Evolutionary conservation across 2,797 vertebrate species (phyloP), one percentile per base, ranked within the genome.

Genomic region (Eremophila alpestris): DNA sequence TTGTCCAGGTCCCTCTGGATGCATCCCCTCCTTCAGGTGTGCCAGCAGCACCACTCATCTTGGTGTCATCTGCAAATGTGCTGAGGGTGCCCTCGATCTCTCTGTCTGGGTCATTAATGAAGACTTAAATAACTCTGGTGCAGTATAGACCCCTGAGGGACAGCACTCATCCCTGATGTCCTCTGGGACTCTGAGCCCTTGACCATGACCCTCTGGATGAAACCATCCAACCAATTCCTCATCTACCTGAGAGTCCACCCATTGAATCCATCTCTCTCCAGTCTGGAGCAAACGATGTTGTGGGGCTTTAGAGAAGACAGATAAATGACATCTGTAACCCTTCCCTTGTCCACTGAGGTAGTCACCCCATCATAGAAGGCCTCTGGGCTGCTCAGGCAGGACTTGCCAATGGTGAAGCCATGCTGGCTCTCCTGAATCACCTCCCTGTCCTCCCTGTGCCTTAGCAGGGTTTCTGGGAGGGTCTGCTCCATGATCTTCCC

Each of bases 1-100:
- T 29, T 55, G 11, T 34, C 32, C 32, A 56, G 18, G 40, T 56
- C 32, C 24, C 40, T 34, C 8, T 56, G 41, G 41, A 34, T 34
- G 40, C 1, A 3, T 56, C 14, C 19, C 0, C 0, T 56, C 41
- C 41, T 73, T 45, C 40, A 45, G 51, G 11, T 2, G 5, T 29
- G 52, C 34, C 40, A 56, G 41, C 24, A 48, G 23, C 32, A 48
- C 24, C 45, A 20, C 43, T 48, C 63, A 65, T 24, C 43, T 10
- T 48, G 43, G n/a, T 27, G 43, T 34, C 43, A 48, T 34, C 45
- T 34, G n/a, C 43, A 34, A 14, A 15, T 65, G 63, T 65, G 45
- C 63, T 67, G 64, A 67, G 24, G 18, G 18, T 49, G 45, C 45
- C n/a, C 64, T 49, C 1, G 2, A 34, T 65, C 32, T 23, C 32